phyloP scores from a whole-genome alignment of 2,888 invertebrate genomes.

The Graphium colonna region DNA sequence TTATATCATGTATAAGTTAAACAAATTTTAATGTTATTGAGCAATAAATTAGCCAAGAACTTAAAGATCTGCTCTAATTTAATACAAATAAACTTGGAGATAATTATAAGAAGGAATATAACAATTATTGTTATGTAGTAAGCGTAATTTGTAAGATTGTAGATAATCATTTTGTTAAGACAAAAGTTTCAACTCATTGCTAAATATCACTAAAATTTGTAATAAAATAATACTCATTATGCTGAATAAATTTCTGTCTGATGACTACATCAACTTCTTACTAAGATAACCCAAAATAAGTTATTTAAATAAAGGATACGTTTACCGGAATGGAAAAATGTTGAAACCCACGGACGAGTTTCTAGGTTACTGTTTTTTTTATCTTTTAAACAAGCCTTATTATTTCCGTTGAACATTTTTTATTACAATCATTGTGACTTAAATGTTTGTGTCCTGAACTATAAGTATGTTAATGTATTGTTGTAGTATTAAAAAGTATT shows the following conservation, averaged over 20 bases:
- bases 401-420: background rate
- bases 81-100: too few relatives aligned
- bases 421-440: background rate
- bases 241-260: too few relatives aligned
- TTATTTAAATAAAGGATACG: background rate
- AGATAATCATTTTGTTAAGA: too few relatives aligned
- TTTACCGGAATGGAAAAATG: slow-evolving; percentile 1
- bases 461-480: background rate
- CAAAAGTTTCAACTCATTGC: too few relatives aligned
- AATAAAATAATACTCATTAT: too few relatives aligned
- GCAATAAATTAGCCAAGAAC: background rate
- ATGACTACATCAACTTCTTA: too few relatives aligned
- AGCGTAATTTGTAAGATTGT: too few relatives aligned
- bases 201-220: too few relatives aligned
- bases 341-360: slow-evolving; percentile 2
- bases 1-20: background rate
- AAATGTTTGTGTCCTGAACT: background rate
- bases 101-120: too few relatives aligned
- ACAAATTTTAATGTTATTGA: background rate
- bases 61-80: too few relatives aligned
- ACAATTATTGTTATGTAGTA: too few relatives aligned
- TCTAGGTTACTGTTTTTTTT: background rate
- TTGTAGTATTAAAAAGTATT: slow-evolving; percentile 6
- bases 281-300: background rate
- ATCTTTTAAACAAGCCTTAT: background rate